Percentiles rank a stretch among this genome's conserved stretches.
Conservation (phyloP, 2,888 invertebrate species). For the Dryobotodes eremita region DNA sequence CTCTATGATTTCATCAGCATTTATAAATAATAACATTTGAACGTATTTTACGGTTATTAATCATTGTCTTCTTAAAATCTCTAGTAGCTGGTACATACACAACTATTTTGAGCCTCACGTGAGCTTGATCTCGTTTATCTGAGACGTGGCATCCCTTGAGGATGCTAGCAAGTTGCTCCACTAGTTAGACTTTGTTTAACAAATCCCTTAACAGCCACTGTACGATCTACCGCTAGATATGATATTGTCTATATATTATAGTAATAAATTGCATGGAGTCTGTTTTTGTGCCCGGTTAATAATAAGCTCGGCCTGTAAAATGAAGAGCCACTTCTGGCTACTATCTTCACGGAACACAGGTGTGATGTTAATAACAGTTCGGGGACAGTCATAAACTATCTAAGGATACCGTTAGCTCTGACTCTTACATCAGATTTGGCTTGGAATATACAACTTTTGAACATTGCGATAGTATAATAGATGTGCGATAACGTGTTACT, state of each 20-base stretch:
- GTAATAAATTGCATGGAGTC: neutral
- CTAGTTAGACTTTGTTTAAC: constrained; percentile 53
- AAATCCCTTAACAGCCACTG: constrained; percentile 52
- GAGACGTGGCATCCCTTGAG: constrained; percentile 44
- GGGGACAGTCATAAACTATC: neutral
- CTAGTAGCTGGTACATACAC: neutral
- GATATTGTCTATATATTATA: neutral
- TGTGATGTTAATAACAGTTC: neutral
- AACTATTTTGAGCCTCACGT: constrained; percentile 1
- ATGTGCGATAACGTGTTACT: neutral
- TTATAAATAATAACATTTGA: constrained; percentile 10
- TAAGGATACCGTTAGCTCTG: neutral
- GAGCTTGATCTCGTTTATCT: constrained; percentile 27
- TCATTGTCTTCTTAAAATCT: constrained; percentile 2
- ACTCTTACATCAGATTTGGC: neutral
- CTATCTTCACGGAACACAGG: neutral
- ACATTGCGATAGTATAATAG: neutral
- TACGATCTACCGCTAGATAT: constrained; percentile 6
- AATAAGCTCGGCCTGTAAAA: neutral
- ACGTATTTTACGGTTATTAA: neutral
- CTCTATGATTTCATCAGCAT: constrained; percentile 16
- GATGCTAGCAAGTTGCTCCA: constrained; percentile 15
- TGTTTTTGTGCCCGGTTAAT: neutral
- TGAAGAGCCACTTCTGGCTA: neutral
- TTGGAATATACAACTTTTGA: neutral